phyloP scores from a whole-genome alignment of 2,113 vertebrate species.

The Meles meles region DNA sequence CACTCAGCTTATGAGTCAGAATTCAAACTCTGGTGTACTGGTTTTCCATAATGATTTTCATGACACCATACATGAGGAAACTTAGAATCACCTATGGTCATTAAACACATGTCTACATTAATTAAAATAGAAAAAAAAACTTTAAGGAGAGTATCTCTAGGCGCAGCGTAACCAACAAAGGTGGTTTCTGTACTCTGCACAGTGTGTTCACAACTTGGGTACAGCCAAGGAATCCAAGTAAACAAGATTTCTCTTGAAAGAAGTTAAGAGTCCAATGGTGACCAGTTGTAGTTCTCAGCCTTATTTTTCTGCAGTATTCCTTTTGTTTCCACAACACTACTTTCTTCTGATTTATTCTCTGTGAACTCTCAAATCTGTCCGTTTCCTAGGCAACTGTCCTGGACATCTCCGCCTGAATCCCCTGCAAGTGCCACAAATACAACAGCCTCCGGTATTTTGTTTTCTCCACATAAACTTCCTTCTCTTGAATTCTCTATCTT shows the following conservation, averaged over 20 bases:
- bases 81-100: neutral
- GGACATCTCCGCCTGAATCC: neutral
- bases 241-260: neutral
- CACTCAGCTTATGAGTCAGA: neutral
- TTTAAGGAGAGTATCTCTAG: neutral
- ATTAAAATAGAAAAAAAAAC: neutral
- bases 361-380: neutral
- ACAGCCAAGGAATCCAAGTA: neutral
- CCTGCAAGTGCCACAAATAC: neutral
- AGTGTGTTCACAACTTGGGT: neutral
- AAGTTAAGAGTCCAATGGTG: neutral
- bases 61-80: neutral
- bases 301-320: neutral
- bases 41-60: neutral
- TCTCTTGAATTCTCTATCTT: neutral
- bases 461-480: neutral
- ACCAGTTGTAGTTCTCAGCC: neutral
- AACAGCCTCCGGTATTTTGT: neutral
- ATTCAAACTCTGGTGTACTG: neutral
- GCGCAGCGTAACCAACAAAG: neutral
- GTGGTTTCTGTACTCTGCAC: neutral
- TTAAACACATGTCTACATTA: neutral
- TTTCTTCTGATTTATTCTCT: neutral
- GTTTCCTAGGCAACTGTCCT: neutral
- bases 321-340: neutral